Conservation (phyloP, 2,797 vertebrate genomes). For the Syngnathus rostellatus region DNA sequence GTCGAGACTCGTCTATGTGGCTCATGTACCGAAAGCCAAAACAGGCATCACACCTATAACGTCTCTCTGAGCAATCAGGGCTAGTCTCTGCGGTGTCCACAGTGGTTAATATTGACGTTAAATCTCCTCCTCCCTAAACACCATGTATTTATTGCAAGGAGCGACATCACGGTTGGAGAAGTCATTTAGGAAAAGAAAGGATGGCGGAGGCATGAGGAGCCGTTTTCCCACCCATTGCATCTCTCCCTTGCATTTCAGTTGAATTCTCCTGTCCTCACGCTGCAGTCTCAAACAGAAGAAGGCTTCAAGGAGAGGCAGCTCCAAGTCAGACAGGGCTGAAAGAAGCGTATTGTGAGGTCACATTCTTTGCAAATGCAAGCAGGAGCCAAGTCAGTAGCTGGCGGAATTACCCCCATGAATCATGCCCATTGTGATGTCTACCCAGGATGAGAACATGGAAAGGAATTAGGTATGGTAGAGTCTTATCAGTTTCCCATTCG, state of each 20-base stretch:
- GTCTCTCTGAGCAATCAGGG: slow-evolving; percentile 47
- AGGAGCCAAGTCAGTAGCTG: slow-evolving; percentile 84
- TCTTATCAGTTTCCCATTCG: slow-evolving; percentile 71
- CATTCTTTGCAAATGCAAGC: slow-evolving; percentile 74
- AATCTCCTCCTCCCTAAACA: slow-evolving; percentile 42
- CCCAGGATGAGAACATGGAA: slow-evolving; percentile 81
- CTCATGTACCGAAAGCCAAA: slow-evolving; percentile 43
- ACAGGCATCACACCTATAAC: slow-evolving; percentile 49
- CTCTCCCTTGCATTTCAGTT: slow-evolving; percentile 37
- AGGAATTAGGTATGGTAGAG: slow-evolving; percentile 76
- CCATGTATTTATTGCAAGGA: slow-evolving; percentile 38
- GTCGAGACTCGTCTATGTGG: slow-evolving; percentile 29
- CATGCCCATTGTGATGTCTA: slow-evolving; percentile 84
- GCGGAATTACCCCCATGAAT: slow-evolving; percentile 92
- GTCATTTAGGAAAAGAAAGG: slow-evolving; percentile 26
- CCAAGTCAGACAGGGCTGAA: slow-evolving; percentile 69
- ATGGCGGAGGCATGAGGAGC: slow-evolving; percentile 30
- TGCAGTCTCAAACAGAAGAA: slow-evolving; percentile 62
- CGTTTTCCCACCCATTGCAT: slow-evolving; percentile 24
- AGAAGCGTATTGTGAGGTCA: slow-evolving; percentile 78
- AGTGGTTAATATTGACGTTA: slow-evolving; percentile 43
- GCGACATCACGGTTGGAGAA: slow-evolving; percentile 10
- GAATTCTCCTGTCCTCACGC: slow-evolving; percentile 55
- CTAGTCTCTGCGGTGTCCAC: slow-evolving; percentile 46
- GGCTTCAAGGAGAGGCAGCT: slow-evolving; percentile 62